Conservation (phyloP, 1,140 invertebrate genomes). For the Pararge aegeria region DNA sequence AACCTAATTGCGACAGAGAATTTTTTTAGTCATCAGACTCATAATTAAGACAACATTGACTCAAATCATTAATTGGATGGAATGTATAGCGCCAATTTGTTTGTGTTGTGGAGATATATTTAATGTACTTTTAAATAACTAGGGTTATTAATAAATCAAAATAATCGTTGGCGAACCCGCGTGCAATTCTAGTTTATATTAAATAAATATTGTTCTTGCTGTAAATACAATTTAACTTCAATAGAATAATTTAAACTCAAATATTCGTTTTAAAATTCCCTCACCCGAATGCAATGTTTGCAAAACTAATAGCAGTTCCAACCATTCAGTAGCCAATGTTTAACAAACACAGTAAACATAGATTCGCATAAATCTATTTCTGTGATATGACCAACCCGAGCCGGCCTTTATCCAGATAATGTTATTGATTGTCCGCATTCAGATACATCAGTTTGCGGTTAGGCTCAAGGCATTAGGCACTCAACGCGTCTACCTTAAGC, state of each 20-base stretch:
- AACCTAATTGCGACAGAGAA: too few relatives aligned
- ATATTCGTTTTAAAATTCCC: not conserved
- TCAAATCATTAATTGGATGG: too few relatives aligned
- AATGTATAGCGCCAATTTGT: too few relatives aligned
- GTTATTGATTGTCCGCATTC: conserved; percentile 32
- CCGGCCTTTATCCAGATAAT: conserved; percentile 22
- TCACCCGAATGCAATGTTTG: not conserved
- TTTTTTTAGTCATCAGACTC: too few relatives aligned
- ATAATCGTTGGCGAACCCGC: too few relatives aligned
- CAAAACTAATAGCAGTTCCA: not conserved
- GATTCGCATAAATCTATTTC: conserved; percentile 20
- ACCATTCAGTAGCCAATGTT: not conserved
- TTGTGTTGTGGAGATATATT: too few relatives aligned
- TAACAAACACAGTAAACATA: conserved; percentile 11
- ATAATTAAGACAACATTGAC: too few relatives aligned
- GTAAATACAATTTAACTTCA: too few relatives aligned
- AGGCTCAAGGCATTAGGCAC: conserved; percentile 37
- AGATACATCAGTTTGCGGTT: conserved; percentile 35
- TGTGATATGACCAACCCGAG: conserved; percentile 4
- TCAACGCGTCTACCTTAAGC: conserved; percentile 38
- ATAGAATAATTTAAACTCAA: not conserved
- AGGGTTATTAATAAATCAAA: too few relatives aligned
- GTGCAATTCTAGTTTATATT: too few relatives aligned
- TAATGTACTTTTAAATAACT: too few relatives aligned
- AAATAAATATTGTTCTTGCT: too few relatives aligned